Percentiles rank a stretch among this genome's conserved stretches.
phyloP scores from a whole-genome alignment of 2,797 vertebrate species.

The Sebastes nivosus region DNA sequence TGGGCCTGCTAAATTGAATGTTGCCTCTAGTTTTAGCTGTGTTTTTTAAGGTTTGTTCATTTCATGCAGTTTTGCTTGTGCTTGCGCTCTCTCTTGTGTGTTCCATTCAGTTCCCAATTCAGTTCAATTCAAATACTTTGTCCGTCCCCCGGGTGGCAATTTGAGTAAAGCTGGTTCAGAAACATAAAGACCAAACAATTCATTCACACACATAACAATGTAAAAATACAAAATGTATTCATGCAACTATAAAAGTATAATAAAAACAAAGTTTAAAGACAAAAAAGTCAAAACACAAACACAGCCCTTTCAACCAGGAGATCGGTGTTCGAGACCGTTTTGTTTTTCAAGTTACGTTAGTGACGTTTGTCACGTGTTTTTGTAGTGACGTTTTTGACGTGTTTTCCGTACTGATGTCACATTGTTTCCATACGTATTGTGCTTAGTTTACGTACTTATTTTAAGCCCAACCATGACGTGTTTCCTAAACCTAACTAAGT shows the following conservation, averaged over 20 bases:
- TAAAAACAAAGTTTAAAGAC: not conserved
- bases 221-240: not conserved
- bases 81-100: not conserved
- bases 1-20: not conserved
- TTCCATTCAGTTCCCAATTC: constrained; percentile 5
- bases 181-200: constrained; percentile 4
- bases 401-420: too few species aligned
- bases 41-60: not conserved
- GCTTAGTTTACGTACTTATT: too few species aligned
- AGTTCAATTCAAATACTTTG: constrained; percentile 9
- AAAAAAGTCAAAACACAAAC: not conserved
- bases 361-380: not conserved
- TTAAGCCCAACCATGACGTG: too few species aligned
- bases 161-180: constrained; percentile 14
- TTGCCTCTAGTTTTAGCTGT: not conserved
- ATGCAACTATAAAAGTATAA: constrained; percentile 2
- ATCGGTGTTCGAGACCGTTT: not conserved
- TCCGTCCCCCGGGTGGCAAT: constrained; percentile 24
- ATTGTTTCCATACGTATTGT: too few species aligned
- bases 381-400: too few species aligned
- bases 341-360: too few species aligned
- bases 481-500: too few species aligned
- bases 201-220: not conserved
- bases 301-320: not conserved
- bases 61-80: not conserved